Base-by-base conservation (phyloP, 2,113 vertebrate genomes). In the Alosa alosa region DNA sequence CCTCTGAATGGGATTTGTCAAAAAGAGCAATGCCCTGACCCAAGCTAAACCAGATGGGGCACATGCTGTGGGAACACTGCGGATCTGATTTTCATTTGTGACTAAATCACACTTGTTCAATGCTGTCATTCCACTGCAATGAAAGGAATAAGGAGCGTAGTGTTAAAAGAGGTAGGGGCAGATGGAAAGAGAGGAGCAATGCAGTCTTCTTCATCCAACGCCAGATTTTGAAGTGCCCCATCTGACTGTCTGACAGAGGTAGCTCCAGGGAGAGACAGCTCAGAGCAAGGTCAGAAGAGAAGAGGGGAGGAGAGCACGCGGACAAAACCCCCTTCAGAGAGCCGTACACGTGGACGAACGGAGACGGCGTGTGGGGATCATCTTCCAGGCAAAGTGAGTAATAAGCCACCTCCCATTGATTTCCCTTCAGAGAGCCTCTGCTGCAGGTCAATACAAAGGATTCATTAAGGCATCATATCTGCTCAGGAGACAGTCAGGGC, bases 361-460 rank as follows among this genome's bases (percentile, higher is more conserved):
- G 45, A 84, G 81, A 68, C 25, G 86, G 8, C 36, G 81, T 81
- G 44, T 9, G 18, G 60, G 81, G 85, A 86, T 88, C 86, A 9
- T 83, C 84, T 91, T 87, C 84, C 88, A 72, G 22, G 83, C 83
- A 47, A 68, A 46, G 47, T 84, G 52, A 52, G 81, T 68, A 82
- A 88, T 88, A 83, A 84, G 81, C 83, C 86, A 31, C 84, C 86
- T 88, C 78, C 87, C 83, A 89, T 88, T 85, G 90, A 90, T 90
- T 85, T 87, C 49, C 84, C 85, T 89, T 90, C 87, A 90, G 86
- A 85, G 89, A 86, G 86, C 84, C 82, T 68, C 86, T 85, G 52
- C 84, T 72, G 85, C 83, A 86, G 87, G 86, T 90, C 89, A 90
- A 91, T 91, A 86, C 55, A 88, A 85, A 84, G 85, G 88, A 88